A percentile compares a stretch with the other conserved stretches of the same genome.
phyloP scores from a whole-genome alignment of 23 tunicate species.

The Ciona savignyi region DNA sequence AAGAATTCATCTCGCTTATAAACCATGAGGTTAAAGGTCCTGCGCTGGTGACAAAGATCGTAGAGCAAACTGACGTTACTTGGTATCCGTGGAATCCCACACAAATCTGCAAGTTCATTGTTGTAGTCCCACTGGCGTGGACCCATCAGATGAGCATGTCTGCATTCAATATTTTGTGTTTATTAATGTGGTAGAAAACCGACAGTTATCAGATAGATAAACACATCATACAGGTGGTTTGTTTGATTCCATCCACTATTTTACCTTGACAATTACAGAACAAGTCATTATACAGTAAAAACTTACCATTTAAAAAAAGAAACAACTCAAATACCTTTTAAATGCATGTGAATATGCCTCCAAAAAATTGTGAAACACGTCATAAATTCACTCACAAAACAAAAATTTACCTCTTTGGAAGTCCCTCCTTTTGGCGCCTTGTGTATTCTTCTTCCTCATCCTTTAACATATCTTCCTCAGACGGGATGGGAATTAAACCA shows the following conservation, averaged over 20 bases:
- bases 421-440: conserved; percentile 32
- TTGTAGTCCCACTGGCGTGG: conserved; percentile 75
- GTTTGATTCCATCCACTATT: too few relatives aligned
- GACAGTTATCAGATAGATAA: too few relatives aligned
- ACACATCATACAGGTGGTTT: too few relatives aligned
- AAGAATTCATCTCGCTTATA: conserved; percentile 37
- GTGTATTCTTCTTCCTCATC: conserved; percentile 52
- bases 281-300: too few relatives aligned
- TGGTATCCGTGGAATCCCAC: conserved; percentile 31
- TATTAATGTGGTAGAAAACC: too few relatives aligned
- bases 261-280: too few relatives aligned
- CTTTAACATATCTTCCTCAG: conserved; percentile 49
- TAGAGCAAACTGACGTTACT: conserved; percentile 37
- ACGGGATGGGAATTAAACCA: conserved; percentile 33
- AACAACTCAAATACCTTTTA: too few relatives aligned
- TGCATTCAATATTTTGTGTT: too few relatives aligned
- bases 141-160: conserved; percentile 60
- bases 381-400: too few relatives aligned
- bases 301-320: too few relatives aligned
- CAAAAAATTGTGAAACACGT: too few relatives aligned
- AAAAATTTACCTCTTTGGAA: conserved; percentile 29
- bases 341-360: too few relatives aligned
- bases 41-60: conserved; percentile 20
- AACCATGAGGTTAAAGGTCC: conserved; percentile 13
- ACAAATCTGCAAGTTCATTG: conserved; percentile 59